Evolutionary conservation across 2,113 vertebrate genomes (phyloP).

Genomic region (Pampusana beccarii): DNA sequence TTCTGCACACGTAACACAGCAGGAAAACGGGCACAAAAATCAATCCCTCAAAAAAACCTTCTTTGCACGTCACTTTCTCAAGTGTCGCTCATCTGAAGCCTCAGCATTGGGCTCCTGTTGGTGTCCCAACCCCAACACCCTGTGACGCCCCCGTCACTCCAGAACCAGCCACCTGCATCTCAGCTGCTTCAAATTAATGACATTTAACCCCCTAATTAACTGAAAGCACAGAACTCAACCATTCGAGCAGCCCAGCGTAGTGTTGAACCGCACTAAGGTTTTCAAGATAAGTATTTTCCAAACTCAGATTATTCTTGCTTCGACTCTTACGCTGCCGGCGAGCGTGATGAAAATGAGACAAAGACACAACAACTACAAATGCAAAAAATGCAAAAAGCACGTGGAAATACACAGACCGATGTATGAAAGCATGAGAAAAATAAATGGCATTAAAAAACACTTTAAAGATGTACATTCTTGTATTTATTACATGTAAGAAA

Average conservation of each 20-base stretch:
- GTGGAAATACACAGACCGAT: not conserved
- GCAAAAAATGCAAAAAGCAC: not conserved
- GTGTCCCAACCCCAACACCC: not conserved
- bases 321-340: not conserved
- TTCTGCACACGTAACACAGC: not conserved
- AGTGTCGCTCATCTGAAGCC: accelerated
- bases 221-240: not conserved
- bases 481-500: not conserved
- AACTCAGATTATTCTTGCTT: not conserved
- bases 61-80: not conserved
- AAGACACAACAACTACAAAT: not conserved
- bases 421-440: not conserved
- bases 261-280: accelerated
- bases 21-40: not conserved
- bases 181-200: not conserved
- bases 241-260: not conserved
- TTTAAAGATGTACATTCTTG: constrained; percentile 59
- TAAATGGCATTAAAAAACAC: not conserved
- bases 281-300: not conserved
- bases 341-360: not conserved
- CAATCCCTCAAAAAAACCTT: not conserved
- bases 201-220: not conserved
- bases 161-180: not conserved
- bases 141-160: not conserved
- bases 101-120: accelerated